These are phyloP conservation scores for Seriola dumerili DNA, from an alignment of 2,113 vertebrate genomes.

Conservation along the genomic window DNA sequence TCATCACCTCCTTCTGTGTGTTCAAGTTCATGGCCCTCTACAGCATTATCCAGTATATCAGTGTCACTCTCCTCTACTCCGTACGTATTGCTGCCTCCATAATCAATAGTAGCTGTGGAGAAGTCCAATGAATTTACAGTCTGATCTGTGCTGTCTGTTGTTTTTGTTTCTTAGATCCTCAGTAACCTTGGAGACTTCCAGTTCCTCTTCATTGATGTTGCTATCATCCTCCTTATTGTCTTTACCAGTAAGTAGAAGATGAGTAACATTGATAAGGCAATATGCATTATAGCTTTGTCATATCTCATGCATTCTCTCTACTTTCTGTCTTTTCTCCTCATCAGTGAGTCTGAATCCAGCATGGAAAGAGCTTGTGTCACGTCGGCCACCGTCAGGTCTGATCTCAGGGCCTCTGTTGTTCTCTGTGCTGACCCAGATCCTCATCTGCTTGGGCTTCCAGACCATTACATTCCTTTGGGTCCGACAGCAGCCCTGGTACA, in stretches of 20 bases:
- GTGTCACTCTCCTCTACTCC: slow-evolving; percentile 96
- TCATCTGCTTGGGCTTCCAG: slow-evolving; percentile 95
- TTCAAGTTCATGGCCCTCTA: slow-evolving; percentile 99
- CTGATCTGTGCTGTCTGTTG: neutral
- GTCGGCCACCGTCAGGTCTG: slow-evolving; percentile 93
- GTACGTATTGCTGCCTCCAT: slow-evolving; percentile 82
- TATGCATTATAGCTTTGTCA: neutral
- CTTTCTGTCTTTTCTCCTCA: slow-evolving; percentile 12
- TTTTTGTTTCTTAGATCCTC: slow-evolving; percentile 86
- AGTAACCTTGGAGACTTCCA: slow-evolving; percentile 98
- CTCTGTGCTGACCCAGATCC: slow-evolving; percentile 95
- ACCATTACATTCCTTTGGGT: slow-evolving; percentile 91
- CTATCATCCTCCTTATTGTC: slow-evolving; percentile 95
- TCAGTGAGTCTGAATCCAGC: slow-evolving; percentile 98
- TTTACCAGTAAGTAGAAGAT: slow-evolving; percentile 94
- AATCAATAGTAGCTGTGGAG: neutral
- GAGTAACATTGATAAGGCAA: neutral
- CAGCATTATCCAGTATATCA: slow-evolving; percentile 99
- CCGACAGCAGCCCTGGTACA: slow-evolving; percentile 90
- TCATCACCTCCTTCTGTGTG: slow-evolving; percentile 98
- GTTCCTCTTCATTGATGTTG: slow-evolving; percentile 98
- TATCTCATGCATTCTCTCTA: neutral
- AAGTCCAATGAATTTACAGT: neutral
- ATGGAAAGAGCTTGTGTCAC: slow-evolving; percentile 94
- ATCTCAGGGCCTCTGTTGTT: slow-evolving; percentile 94